Evolutionary conservation across 2,797 vertebrate species (phyloP), one percentile per base, ranked within the genome.

Genomic region (Hippoglossus hippoglossus): DNA sequence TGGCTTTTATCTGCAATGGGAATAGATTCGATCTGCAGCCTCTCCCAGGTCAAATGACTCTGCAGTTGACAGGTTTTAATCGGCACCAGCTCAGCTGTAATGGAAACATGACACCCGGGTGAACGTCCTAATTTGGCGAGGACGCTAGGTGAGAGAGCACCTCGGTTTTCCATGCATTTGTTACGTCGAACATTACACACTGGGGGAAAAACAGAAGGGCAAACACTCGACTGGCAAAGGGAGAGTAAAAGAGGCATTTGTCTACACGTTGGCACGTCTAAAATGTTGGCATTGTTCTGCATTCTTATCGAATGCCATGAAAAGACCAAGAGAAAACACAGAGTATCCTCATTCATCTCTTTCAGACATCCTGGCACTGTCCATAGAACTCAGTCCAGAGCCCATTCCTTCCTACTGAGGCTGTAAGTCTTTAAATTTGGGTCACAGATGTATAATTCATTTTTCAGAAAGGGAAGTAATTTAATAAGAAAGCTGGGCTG

Each of bases 391-490:
- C 47, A 53, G 44, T 4, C 25, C 47, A 12, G 5, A 46, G 18
- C 44, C 6, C 44, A 19, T 13, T 62, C 26, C 7, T 70, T 18
- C 34, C 3, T 22, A 44, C 0, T 24, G 9, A 24, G 24, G 44
- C 58, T 19, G 12, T 21, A 44, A 19, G 75, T 63, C 53, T 70
- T 67, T 55, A 56, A 41, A 56, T 65, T 24, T 18, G 22, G 36
- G 28, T 58, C 74, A 71, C 19, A 63, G 61, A 61, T 55, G n/a
- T 41, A 16, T 24, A 54, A 31, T 22, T 56, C 0, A 22, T 51
- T 5, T 21, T 44, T 44, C 26, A 4, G 67, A 36, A 71, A 61
- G 46, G 49, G 18, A 8, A 21, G 47, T 49, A 3, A 52, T 80
- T 75, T 50, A 21, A 51, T 31, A 11, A 21, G 19, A 53, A 31